Percentiles rank a stretch among this genome's conserved stretches.
Conservation (phyloP, 2,888 invertebrate genomes). For the Leistus spinibarbis region DNA sequence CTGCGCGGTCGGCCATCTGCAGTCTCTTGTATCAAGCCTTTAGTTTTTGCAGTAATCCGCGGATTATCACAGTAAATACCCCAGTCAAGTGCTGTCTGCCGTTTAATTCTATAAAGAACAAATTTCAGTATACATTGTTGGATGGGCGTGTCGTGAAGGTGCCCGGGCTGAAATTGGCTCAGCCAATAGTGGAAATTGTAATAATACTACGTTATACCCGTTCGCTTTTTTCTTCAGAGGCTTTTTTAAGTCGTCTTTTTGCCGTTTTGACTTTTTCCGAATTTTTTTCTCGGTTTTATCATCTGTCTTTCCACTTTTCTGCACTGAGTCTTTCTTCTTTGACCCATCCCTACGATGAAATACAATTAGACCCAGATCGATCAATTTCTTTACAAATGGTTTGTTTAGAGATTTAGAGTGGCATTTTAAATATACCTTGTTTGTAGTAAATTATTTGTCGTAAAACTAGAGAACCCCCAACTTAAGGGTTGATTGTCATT, state of each 20-base stretch:
- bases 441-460: slow-evolving; percentile 4
- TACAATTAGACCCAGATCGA: too few species aligned
- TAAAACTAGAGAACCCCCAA: slow-evolving; percentile 60
- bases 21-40: slow-evolving; percentile 38
- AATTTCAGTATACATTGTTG: too few species aligned
- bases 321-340: slow-evolving; percentile 9
- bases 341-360: slow-evolving; percentile 4
- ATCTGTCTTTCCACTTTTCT: neutral
- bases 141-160: too few species aligned
- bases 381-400: neutral
- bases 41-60: slow-evolving; percentile 14
- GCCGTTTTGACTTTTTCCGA: slow-evolving; percentile 44
- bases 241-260: slow-evolving; percentile 45
- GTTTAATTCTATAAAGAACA: slow-evolving; percentile 18
- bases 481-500: slow-evolving; percentile 62
- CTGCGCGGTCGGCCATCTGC: slow-evolving; percentile 42
- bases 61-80: slow-evolving; percentile 3
- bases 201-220: slow-evolving; percentile 50
- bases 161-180: too few species aligned
- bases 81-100: slow-evolving; percentile 28
- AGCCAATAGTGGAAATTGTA: slow-evolving; percentile 45
- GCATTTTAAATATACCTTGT: slow-evolving; percentile 6
- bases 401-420: neutral
- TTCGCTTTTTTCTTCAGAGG: slow-evolving; percentile 48
- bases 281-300: slow-evolving; percentile 45